phyloP scores from a whole-genome alignment of 2,888 invertebrate species.

The Trichogramma dendrolimi region DNA sequence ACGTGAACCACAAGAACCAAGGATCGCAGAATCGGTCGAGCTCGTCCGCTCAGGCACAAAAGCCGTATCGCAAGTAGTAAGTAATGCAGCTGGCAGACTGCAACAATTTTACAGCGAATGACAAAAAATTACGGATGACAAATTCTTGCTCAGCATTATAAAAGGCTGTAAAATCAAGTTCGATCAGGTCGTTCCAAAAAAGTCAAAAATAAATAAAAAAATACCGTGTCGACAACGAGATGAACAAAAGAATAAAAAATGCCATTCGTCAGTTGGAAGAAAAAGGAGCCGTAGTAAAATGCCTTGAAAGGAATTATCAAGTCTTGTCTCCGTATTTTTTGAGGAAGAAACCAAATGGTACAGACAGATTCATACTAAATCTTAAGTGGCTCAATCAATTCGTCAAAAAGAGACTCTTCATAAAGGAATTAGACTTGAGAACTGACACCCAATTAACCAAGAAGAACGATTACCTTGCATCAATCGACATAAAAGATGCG shows the following conservation, averaged over 20 bases:
- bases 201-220: no score
- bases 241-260: background rate
- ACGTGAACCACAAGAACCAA: no score
- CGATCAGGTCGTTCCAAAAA: no score
- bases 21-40: no score
- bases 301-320: slow-evolving; percentile 8
- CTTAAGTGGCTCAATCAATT: slow-evolving; percentile 23
- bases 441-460: slow-evolving; percentile 15
- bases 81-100: no score
- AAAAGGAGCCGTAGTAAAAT: slow-evolving; percentile 15
- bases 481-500: slow-evolving; percentile 28
- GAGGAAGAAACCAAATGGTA: slow-evolving; percentile 20
- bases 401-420: slow-evolving; percentile 21
- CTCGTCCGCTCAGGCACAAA: no score
- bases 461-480: slow-evolving; percentile 15
- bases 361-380: slow-evolving; percentile 23
- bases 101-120: no score
- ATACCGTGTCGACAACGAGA: background rate
- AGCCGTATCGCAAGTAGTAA: no score
- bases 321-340: slow-evolving; percentile 25
- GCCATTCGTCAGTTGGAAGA: background rate
- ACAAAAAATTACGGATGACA: no score
- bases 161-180: no score
- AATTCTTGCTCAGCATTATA: no score
- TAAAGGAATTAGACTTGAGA: slow-evolving; percentile 23